Evolutionary conservation across 2,888 invertebrate species (phyloP).

Genomic region (Melanostoma mellinum): DNA sequence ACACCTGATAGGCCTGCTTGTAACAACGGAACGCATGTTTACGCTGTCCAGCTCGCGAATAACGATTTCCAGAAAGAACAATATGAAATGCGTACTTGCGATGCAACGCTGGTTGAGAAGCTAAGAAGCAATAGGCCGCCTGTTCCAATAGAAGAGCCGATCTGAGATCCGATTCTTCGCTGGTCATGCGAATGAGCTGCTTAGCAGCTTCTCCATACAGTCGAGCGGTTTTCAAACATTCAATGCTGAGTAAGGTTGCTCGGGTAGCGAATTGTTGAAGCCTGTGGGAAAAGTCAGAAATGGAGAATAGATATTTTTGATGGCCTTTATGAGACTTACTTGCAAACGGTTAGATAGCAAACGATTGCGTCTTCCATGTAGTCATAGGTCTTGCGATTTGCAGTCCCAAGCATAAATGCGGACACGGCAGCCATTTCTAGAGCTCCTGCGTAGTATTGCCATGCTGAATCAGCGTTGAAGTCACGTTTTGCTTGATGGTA

Average conservation of each 20-base stretch:
- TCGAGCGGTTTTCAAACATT: constrained; percentile 91
- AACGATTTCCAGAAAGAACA: constrained; percentile 97
- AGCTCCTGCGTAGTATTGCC: constrained; percentile 98
- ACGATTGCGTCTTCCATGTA: constrained; percentile 98
- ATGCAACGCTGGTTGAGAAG: constrained; percentile 86
- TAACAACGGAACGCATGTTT: constrained; percentile 96
- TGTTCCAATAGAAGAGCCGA: constrained; percentile 97
- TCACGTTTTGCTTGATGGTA: constrained; percentile 99
- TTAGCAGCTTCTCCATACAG: constrained; percentile 96
- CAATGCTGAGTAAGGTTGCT: constrained; percentile 93
- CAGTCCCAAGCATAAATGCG: constrained; percentile 93
- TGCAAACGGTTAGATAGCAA: constrained; percentile 95
- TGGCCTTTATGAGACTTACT: constrained; percentile 83
- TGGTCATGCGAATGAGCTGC: constrained; percentile 96
- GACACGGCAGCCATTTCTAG: constrained; percentile 97
- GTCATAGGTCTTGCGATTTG: constrained; percentile 89
- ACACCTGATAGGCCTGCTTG: constrained; percentile 93
- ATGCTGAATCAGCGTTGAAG: constrained; percentile 97
- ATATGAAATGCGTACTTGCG: constrained; percentile 98
- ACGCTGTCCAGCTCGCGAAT: constrained; percentile 95
- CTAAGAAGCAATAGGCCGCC: constrained; percentile 95
- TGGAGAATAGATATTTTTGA: not conserved
- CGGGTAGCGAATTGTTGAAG: constrained; percentile 96
- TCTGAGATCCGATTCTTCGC: constrained; percentile 97
- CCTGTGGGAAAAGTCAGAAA: constrained; percentile 81